phyloP scores from a whole-genome alignment of 2,113 vertebrate genomes.

The Callospermophilus lateralis region DNA sequence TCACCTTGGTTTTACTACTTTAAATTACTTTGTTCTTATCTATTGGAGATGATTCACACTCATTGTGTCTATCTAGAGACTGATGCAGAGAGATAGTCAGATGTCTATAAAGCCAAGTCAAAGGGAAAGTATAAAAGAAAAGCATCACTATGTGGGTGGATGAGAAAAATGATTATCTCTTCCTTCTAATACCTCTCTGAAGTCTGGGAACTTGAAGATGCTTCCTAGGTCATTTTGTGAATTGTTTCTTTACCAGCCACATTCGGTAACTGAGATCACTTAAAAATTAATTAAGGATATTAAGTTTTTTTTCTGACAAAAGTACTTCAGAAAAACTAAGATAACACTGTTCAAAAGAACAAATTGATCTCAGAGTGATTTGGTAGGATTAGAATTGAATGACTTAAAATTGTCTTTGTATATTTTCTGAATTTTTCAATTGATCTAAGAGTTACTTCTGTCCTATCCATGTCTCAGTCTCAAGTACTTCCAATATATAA shows the following conservation, averaged over 20 bases:
- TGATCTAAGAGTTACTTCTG: background rate
- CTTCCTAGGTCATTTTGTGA: background rate
- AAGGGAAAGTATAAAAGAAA: background rate
- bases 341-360: background rate
- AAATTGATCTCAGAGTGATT: background rate
- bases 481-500: background rate
- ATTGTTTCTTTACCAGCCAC: background rate
- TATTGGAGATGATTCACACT: background rate
- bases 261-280: background rate
- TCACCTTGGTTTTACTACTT: background rate
- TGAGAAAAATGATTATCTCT: background rate
- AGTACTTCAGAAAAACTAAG: background rate
- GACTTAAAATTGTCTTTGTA: background rate
- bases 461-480: background rate
- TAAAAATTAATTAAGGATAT: background rate
- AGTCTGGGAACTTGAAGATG: background rate
- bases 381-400: background rate
- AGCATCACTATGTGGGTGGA: accelerated
- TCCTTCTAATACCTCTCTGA: background rate
- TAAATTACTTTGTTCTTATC: background rate
- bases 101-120: background rate
- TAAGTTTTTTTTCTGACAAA: background rate
- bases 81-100: too few species aligned
- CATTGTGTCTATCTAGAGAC: background rate
- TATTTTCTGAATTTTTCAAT: background rate